These are phyloP conservation scores for Siderastrea siderea DNA, from an alignment of 92 coral and sea anemone species.

Conservation along the genomic window DNA sequence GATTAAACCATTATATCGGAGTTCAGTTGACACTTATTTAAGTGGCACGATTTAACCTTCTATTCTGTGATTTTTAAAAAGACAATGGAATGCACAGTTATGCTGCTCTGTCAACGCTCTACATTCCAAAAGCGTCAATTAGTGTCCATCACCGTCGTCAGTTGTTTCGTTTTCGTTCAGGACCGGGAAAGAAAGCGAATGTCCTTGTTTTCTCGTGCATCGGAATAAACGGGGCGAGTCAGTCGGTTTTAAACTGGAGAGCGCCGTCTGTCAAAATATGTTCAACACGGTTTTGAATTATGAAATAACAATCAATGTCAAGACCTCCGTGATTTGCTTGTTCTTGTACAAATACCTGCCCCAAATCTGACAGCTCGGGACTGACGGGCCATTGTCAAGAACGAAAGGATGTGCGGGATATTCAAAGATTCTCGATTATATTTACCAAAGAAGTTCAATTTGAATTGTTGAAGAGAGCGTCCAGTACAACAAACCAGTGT, in stretches of 20 bases:
- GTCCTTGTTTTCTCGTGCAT: not conserved
- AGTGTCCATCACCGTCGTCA: not conserved
- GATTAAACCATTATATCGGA: too few species aligned
- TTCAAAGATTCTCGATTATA: slow-evolving; percentile 3
- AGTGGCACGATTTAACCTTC: too few species aligned
- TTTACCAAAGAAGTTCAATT: slow-evolving; percentile 8
- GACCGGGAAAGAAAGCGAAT: not conserved
- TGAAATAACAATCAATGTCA: slow-evolving; percentile 35
- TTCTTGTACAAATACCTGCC: slow-evolving; percentile 16
- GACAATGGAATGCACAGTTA: too few species aligned
- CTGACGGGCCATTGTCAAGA: slow-evolving; percentile 17
- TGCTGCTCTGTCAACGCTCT: not conserved
- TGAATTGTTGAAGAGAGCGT: slow-evolving; percentile 8
- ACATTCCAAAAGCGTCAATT: slow-evolving; percentile 16
- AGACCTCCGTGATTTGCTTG: slow-evolving; percentile 44
- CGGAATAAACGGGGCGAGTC: not conserved
- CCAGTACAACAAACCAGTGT: not conserved
- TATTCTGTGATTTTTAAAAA: not conserved
- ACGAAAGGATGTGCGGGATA: not conserved
- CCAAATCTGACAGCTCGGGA: not conserved
- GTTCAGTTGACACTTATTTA: too few species aligned
- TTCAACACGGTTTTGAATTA: not conserved
- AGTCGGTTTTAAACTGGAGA: not conserved
- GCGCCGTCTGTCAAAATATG: slow-evolving; percentile 18
- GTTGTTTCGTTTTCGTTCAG: not conserved